Evolutionary conservation across 2,888 invertebrate genomes (phyloP).

Genomic region (Nemurella pictetii): DNA sequence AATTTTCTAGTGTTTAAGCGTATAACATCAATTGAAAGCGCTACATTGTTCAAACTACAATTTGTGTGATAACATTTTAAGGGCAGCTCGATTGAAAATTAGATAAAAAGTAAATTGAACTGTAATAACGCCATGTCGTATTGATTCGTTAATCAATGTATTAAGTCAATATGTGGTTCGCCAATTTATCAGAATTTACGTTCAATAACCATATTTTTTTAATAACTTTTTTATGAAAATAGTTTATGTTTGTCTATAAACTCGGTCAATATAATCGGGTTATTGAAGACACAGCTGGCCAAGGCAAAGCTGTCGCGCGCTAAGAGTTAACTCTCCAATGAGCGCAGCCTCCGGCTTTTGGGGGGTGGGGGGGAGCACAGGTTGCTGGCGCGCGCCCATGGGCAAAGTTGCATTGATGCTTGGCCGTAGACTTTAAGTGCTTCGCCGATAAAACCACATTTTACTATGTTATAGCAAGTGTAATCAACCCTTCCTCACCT

Average conservation of each 20-base stretch:
- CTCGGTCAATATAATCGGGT: conserved; percentile 21
- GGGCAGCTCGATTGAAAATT: no score
- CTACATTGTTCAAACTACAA: no score
- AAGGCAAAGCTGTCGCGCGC: neutral
- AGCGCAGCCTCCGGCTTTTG: neutral
- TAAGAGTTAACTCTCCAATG: neutral
- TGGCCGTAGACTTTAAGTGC: conserved; percentile 3
- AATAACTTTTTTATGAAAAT: conserved; percentile 12
- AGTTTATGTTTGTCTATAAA: conserved; percentile 17
- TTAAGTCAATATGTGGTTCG: conserved; percentile 2
- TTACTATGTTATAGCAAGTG: neutral
- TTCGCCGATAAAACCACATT: conserved; percentile 11
- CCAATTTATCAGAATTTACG: neutral
- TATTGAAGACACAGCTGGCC: conserved; percentile 17
- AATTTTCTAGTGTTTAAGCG: no score
- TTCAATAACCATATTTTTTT: conserved; percentile 21
- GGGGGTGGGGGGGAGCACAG: neutral
- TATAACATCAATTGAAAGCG: no score
- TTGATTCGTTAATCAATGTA: neutral
- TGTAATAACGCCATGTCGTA: neutral
- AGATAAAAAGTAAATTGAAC: no score
- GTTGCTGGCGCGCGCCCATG: neutral
- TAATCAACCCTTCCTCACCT: conserved; percentile 21
- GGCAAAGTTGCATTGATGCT: neutral
- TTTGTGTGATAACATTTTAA: no score